phyloP scores from a whole-genome alignment of 2,113 vertebrate species.

The Toxostoma redivivum region DNA sequence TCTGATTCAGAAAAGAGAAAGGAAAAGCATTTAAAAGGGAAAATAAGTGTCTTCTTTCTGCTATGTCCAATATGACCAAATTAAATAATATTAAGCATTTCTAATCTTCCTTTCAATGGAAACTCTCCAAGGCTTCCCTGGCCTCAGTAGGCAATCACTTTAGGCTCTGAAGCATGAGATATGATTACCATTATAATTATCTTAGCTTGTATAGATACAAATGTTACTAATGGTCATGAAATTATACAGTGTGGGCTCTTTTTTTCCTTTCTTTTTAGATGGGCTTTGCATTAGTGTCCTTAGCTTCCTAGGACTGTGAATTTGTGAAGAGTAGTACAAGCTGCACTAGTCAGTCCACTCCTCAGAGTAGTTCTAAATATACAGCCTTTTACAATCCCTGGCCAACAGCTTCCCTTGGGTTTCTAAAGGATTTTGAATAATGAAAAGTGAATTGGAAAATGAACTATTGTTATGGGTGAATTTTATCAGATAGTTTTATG shows the following conservation, averaged over 20 bases:
- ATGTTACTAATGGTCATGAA: slow-evolving; percentile 48
- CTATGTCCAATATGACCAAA: neutral
- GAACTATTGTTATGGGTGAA: slow-evolving; percentile 53
- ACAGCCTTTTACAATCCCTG: neutral
- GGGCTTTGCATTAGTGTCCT: neutral
- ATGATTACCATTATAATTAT: slow-evolving; percentile 47
- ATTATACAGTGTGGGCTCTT: neutral
- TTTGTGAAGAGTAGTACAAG: neutral
- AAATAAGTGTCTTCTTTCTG: neutral
- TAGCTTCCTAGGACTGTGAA: neutral
- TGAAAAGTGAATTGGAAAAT: slow-evolving; percentile 49
- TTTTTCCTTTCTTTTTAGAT: neutral
- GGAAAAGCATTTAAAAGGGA: neutral
- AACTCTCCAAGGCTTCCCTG: slow-evolving; percentile 31
- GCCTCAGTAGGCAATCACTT: slow-evolving; percentile 48
- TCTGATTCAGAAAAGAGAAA: neutral
- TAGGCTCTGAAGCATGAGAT: slow-evolving; percentile 53
- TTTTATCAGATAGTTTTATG: slow-evolving; percentile 60
- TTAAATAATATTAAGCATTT: slow-evolving; percentile 33
- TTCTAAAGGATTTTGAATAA: slow-evolving; percentile 40
- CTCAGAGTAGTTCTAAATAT: slow-evolving; percentile 6
- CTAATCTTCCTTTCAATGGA: slow-evolving; percentile 27
- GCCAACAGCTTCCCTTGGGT: slow-evolving; percentile 17
- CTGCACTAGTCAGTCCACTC: neutral
- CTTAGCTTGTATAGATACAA: slow-evolving; percentile 41